Evolutionary conservation across 2,113 vertebrate genomes (phyloP), one percentile per base, ranked within the genome.

Genomic region (Mohoua ochrocephala): DNA sequence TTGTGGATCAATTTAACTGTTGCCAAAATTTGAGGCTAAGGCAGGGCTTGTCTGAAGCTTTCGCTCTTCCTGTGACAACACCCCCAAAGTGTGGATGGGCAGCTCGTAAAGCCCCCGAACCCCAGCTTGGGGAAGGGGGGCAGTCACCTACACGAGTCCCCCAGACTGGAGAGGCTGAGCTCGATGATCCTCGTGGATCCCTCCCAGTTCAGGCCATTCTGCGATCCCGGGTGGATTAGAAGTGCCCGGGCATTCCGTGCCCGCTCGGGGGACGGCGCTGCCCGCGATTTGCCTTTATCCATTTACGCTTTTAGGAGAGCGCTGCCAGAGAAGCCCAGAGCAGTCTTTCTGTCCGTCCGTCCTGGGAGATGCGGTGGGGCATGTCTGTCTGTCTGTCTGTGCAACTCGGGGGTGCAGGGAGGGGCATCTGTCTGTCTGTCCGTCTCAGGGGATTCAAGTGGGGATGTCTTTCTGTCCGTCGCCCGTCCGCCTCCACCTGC

Each of bases 341-440:
- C 45, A 30, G 37, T 44, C 76, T 5, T 13, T 60, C 30, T 35
- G 64, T 31, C 39, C 6, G 1, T 67, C n/a, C 3, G 4, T 16
- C 28, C 35, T 14, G 20, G 44, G 56, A 41, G 28, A 31, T 6
- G 11, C 6, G 14, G 17, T 1, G 20, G 7, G 6, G 23, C n/a
- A 20, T 27, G 39, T n/a, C 50, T 28, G 15, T 52, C 33, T 22
- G 42, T 45, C 31, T 21, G 71, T 60, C 20, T 8, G 0, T 37
- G 20, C 27, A 3, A 0, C n/a, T n/a, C n/a, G 8, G 27, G 11
- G 4, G 19, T 60, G n/a, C 70, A 47, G 20, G 11, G 20, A 12
- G 45, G 45, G 20, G 10, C 22, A 10, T 47, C 45, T 39, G 10
- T 68, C 21, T 14, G 19, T 79, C 27, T 6, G 77, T 54, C 39